A percentile compares a stretch with the other conserved stretches of the same genome.
Conservation (phyloP, 2,888 invertebrate genomes). For the Pelosia muscerda region DNA sequence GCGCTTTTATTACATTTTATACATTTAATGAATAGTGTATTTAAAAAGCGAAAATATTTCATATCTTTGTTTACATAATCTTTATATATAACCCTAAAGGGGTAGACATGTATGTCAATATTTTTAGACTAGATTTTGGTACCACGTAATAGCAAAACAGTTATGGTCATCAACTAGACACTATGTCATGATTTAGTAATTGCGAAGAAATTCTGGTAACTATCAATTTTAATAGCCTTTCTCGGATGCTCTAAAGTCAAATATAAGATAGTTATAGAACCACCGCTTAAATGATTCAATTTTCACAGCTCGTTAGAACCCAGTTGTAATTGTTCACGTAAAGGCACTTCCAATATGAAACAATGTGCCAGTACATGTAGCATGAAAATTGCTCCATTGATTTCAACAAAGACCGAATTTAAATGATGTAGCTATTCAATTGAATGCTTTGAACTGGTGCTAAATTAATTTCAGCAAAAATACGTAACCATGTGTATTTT, state of each 20-base stretch:
- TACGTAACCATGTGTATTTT: neutral
- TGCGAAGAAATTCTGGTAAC: no score
- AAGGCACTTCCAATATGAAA: conserved; percentile 5
- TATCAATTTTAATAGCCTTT: no score
- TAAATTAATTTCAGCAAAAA: neutral
- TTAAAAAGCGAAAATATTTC: neutral
- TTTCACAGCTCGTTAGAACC: conserved; percentile 3
- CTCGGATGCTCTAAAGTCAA: neutral
- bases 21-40: neutral
- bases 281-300: conserved; percentile 3
- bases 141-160: neutral
- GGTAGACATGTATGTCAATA: neutral
- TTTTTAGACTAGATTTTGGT: neutral
- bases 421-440: conserved; percentile 9
- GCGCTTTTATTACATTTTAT: neutral
- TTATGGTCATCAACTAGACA: neutral
- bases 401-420: conserved; percentile 13
- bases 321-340: conserved; percentile 7
- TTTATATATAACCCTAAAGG: neutral
- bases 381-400: conserved; percentile 15
- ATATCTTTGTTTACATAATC: neutral
- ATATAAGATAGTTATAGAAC: neutral
- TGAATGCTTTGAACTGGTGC: neutral
- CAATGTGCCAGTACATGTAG: conserved; percentile 5
- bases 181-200: no score